Evolutionary conservation across 2,797 vertebrate genomes (phyloP).

Genomic region (Sebastes vulpes): DNA sequence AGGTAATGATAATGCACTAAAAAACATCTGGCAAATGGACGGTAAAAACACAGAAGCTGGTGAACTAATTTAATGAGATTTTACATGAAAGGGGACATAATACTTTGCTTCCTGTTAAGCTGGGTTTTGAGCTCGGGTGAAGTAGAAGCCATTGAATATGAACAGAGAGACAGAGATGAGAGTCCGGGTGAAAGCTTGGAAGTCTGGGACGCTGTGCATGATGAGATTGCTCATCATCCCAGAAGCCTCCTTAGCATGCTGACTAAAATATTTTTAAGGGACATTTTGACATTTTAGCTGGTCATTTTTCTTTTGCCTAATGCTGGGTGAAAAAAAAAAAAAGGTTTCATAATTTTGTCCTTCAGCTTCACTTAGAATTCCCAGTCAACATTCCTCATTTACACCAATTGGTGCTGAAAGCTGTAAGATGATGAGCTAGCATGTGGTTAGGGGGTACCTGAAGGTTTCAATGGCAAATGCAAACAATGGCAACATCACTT

Average conservation of each 20-base stretch:
- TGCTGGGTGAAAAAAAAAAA: background rate
- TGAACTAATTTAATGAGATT: slow-evolving; percentile 29
- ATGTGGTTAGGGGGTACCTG: background rate
- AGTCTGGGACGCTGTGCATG: background rate
- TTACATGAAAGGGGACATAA: background rate
- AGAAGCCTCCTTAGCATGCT: background rate
- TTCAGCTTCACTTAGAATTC: slow-evolving; percentile 6
- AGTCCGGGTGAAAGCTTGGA: background rate
- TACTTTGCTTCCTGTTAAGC: background rate
- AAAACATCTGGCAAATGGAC: slow-evolving; percentile 1
- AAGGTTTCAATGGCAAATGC: slow-evolving; percentile 11
- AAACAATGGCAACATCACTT: slow-evolving; percentile 8
- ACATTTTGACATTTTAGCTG: slow-evolving; percentile 25
- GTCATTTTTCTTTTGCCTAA: background rate
- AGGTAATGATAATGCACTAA: slow-evolving; percentile 11
- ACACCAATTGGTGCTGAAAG: background rate
- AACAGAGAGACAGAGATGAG: background rate
- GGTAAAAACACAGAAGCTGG: background rate
- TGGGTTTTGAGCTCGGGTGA: background rate
- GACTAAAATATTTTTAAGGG: slow-evolving; percentile 18
- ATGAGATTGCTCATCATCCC: slow-evolving; percentile 11
- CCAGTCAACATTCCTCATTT: background rate
- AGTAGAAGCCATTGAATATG: background rate
- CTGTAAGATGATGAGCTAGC: slow-evolving; percentile 11
- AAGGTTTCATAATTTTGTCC: background rate